Conservation (phyloP, 2,797 vertebrate species). For the Eidolon dupreanum region DNA sequence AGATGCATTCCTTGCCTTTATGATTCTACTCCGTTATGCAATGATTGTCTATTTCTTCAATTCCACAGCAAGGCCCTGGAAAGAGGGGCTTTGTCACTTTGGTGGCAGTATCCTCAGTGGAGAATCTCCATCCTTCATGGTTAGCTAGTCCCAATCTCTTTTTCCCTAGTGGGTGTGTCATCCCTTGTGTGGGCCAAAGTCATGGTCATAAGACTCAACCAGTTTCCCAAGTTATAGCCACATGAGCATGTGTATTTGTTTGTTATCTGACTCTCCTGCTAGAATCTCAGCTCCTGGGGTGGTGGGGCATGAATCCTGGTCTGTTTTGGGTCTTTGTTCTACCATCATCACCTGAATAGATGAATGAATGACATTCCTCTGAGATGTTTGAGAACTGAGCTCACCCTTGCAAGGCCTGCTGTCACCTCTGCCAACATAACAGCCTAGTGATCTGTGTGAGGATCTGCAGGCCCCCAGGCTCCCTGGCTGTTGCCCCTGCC, state of each 20-base stretch:
- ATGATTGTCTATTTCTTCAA: neutral
- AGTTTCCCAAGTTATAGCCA: neutral
- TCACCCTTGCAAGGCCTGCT: fast-evolving
- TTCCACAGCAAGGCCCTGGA: neutral
- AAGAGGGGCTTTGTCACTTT: neutral
- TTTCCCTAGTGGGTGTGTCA: neutral
- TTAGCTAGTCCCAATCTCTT: neutral
- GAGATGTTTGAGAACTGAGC: neutral
- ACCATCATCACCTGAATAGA: neutral
- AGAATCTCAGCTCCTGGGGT: neutral
- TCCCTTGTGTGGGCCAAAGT: neutral
- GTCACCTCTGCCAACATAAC: fast-evolving
- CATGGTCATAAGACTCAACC: no score
- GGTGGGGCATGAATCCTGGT: neutral
- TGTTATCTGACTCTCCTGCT: neutral
- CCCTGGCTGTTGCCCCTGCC: neutral
- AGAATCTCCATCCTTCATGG: neutral
- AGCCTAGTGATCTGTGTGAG: neutral
- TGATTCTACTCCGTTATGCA: neutral
- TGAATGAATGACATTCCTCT: neutral
- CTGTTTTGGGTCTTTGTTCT: neutral
- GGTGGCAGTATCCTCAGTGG: neutral
- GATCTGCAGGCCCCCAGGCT: neutral
- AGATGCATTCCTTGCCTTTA: neutral
- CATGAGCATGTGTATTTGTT: neutral